Evolutionary conservation across 2,113 vertebrate genomes (phyloP).

Genomic region (Thymallus thymallus): DNA sequence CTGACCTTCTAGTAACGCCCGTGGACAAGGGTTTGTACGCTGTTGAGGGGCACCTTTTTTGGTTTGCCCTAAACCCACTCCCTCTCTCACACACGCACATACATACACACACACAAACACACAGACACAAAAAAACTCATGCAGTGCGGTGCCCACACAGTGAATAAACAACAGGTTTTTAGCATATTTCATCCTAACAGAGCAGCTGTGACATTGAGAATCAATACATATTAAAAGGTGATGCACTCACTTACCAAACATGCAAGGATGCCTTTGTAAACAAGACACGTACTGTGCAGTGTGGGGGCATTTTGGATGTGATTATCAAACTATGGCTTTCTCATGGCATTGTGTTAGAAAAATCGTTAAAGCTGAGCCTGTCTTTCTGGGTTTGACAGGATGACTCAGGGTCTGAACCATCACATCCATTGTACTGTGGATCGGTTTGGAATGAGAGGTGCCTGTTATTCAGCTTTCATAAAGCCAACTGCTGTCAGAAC

Average conservation of each 20-base stretch:
- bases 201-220: background rate
- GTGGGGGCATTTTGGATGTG: background rate
- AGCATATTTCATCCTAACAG: background rate
- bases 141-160: background rate
- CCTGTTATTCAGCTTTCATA: conserved; percentile 38
- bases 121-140: background rate
- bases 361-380: background rate
- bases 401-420: conserved; percentile 8
- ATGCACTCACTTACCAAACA: background rate
- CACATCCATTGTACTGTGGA: conserved; percentile 3
- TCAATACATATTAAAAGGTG: background rate
- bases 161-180: background rate
- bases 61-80: background rate
- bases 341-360: background rate
- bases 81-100: background rate
- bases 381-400: background rate
- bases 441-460: conserved; percentile 33
- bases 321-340: background rate
- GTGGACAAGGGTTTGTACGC: background rate
- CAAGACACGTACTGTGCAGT: background rate
- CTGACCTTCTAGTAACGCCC: background rate
- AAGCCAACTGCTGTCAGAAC: conserved; percentile 42
- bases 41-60: background rate
- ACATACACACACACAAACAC: background rate
- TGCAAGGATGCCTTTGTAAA: background rate